These are phyloP conservation scores for Conger conger DNA, from an alignment of 2,113 vertebrate genomes.

Conservation along the genomic window DNA sequence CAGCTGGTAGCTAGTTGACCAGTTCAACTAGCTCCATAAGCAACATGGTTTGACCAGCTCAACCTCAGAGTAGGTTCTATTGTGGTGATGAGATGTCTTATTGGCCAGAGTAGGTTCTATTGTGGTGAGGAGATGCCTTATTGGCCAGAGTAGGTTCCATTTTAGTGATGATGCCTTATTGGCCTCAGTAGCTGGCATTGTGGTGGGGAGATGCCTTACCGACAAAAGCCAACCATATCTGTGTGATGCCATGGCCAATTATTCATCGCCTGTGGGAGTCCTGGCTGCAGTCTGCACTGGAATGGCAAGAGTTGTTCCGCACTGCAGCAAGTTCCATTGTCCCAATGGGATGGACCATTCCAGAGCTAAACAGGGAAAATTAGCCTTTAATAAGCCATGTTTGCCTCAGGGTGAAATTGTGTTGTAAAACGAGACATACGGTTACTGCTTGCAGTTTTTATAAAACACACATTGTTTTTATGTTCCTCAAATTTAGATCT, in stretches of 20 bases:
- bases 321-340: background rate
- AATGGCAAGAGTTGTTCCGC: background rate
- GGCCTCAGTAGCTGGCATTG: background rate
- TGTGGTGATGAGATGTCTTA: no score
- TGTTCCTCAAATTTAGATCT: background rate
- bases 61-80: no score
- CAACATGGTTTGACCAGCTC: no score
- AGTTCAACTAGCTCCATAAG: no score
- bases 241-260: no score
- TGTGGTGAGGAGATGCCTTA: no score
- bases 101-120: no score
- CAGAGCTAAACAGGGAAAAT: background rate
- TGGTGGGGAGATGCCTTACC: background rate
- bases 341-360: background rate
- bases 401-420: background rate
- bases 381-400: background rate
- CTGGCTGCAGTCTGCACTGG: background rate
- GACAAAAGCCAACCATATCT: background rate
- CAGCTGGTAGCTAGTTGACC: no score
- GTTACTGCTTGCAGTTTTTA: background rate
- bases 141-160: no score
- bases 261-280: no score
- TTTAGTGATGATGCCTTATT: no score
- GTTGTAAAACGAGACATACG: background rate
- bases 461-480: background rate